phyloP scores from a whole-genome alignment of 2,797 vertebrate species.

The Cichlasoma orientale region DNA sequence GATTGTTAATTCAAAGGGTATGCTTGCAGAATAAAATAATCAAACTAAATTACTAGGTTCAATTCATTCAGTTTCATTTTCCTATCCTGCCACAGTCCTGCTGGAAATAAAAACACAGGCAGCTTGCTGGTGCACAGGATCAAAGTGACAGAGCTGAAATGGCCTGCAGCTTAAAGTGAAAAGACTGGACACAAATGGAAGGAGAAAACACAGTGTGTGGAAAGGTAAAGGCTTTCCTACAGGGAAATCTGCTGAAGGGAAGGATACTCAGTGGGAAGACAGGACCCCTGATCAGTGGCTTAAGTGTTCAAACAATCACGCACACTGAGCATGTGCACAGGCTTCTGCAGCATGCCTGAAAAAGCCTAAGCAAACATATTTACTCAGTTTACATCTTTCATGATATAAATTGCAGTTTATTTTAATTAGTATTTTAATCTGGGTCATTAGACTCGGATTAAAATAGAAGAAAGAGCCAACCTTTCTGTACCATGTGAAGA shows the following conservation, averaged over 20 bases:
- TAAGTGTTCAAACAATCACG: constrained; percentile 16
- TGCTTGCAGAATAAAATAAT: constrained; percentile 18
- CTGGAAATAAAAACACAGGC: background rate
- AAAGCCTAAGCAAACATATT: background rate
- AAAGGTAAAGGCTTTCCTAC: constrained; percentile 43
- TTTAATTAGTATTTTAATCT: background rate
- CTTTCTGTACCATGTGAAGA: constrained; percentile 19
- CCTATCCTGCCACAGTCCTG: background rate
- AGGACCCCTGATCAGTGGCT: constrained; percentile 40
- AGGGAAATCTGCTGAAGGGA: constrained; percentile 66
- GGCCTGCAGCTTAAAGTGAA: constrained; percentile 44
- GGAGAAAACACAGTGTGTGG: constrained; percentile 29
- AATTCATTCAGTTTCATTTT: constrained; percentile 8
- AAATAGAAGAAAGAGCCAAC: constrained; percentile 5
- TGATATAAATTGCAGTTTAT: background rate
- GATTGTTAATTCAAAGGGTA: constrained; percentile 17
- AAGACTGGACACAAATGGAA: constrained; percentile 44
- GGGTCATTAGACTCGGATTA: background rate
- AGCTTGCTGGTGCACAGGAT: constrained; percentile 27
- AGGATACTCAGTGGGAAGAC: constrained; percentile 35
- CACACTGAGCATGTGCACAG: constrained; percentile 24
- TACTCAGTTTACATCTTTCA: background rate
- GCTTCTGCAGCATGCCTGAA: background rate
- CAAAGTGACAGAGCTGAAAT: constrained; percentile 38
- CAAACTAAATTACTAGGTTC: background rate